phyloP scores from a whole-genome alignment of 2,888 invertebrate species.

The Dichetophora obliterata region DNA sequence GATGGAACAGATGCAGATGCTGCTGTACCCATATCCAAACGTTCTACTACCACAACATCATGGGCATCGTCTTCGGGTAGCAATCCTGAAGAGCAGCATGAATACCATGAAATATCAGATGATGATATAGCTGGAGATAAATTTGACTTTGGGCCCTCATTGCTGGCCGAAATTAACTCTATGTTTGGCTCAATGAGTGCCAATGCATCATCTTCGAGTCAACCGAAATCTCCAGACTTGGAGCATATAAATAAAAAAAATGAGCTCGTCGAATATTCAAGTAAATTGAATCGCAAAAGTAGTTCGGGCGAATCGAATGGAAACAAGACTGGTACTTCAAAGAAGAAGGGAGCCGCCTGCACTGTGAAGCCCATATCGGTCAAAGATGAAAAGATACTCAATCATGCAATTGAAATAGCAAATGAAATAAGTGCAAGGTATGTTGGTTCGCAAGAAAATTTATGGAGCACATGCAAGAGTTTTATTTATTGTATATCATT shows the following conservation, averaged over 20 bases:
- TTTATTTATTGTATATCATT: no score
- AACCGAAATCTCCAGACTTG: slow-evolving; percentile 68
- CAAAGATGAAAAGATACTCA: slow-evolving; percentile 90
- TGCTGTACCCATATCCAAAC: slow-evolving; percentile 33
- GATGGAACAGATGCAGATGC: neutral
- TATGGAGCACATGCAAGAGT: no score
- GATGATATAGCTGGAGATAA: slow-evolving; percentile 74
- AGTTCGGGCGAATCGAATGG: slow-evolving; percentile 60
- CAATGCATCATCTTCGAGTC: slow-evolving; percentile 52
- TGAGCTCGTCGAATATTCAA: slow-evolving; percentile 77
- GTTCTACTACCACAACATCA: slow-evolving; percentile 8
- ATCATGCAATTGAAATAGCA: slow-evolving; percentile 93
- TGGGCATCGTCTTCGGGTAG: slow-evolving; percentile 56
- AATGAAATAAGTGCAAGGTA: slow-evolving; percentile 87
- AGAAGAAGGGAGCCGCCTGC: slow-evolving; percentile 70
- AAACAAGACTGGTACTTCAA: slow-evolving; percentile 58
- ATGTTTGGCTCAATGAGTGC: slow-evolving; percentile 80
- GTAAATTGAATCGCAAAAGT: slow-evolving; percentile 65
- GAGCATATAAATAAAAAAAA: slow-evolving; percentile 78
- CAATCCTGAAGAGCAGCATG: slow-evolving; percentile 73
- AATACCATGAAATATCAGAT: slow-evolving; percentile 87
- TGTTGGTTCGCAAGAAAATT: neutral
- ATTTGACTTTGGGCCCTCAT: slow-evolving; percentile 87
- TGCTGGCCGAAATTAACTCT: slow-evolving; percentile 91
- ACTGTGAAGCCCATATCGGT: slow-evolving; percentile 92